Evolutionary conservation across 1,140 invertebrate species (phyloP), one percentile per base, ranked within the genome.

Genomic region (Zaprionus africanus): DNA sequence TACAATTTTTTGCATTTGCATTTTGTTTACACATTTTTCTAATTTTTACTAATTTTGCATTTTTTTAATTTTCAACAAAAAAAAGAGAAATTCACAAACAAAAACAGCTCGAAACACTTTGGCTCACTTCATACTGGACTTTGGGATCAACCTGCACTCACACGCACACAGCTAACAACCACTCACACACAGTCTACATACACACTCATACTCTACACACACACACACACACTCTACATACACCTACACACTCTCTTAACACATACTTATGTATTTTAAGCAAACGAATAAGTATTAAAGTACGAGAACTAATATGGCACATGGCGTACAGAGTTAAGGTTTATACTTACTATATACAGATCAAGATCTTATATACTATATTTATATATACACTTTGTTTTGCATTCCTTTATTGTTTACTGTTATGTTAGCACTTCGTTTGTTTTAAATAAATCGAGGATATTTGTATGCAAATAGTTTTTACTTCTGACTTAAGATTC

Each of bases 51-150:
- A 90, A 88, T 88, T 69, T 69, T 71, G 26, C 65, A 81, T 78
- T 87, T 87, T 87, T 84, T 84, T 77, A 70, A 73, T 81, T 58
- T 79, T 61, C 83, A 81, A 59, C 68, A 22, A 22, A 79, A 82
- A 69, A 53, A 65, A 43, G 24, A 53, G 12, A 34, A 70, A 66
- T 9, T 3, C 51, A 65, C 53, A 78, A 68, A 68, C 64, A 74
- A 79, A 86, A 58, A 76, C 86, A 71, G 76, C 78, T 58, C 59
- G 41, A 51, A 19, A 51, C 46, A 51, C 46, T 51, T 46, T 51
- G 46, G 46, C 66, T 66, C 54, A 80, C 76, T 57, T 66, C 83
- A 67, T 68, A 62, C 85, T 88, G 84, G 84, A 87, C 84, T 65
- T 84, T 84, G 84, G 84, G 78, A 81, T 79, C 64, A 53, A 69